Evolutionary conservation across 2,113 vertebrate species (phyloP), one percentile per base, ranked within the genome.

Genomic region (Girardinichthys multiradiatus): DNA sequence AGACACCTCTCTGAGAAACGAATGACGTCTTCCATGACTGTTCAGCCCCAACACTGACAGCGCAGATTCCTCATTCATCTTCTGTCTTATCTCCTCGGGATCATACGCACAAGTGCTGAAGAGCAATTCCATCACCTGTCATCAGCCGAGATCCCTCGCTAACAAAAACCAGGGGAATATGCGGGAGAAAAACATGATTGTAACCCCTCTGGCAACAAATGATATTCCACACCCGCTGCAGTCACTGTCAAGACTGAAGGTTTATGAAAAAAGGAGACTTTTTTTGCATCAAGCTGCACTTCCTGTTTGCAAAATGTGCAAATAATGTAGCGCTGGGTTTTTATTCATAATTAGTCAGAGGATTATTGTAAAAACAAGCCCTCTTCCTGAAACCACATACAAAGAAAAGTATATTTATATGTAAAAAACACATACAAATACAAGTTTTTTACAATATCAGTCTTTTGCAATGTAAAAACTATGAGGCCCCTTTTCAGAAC

Each of bases 101-200:
- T 87, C 84, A 84, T 83, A 78, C 26, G 68, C 83, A 78, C 79
- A 75, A 78, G 84, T 85, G 67, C 63, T 79, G 73, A 91, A 87
- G 86, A 90, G 84, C 88, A 89, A 90, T 93, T 93, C 87, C 86
- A 85, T 88, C 90, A 88, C 86, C 92, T 85, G 91, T 90, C 87
- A 90, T 68, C 84, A 72, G 86, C 51, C 19, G 30, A 83, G 85
- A 77, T 65, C 80, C 76, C 82, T 83, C 39, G 76, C 84, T 59
- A 84, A 86, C 81, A 86, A 86, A 90, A 86, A 88, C 86, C 89
- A 80, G 86, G 42, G 84, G 87, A 90, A 81, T 83, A 85, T 64
- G 64, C 73, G 76, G 86, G 87, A 88, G 77, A 76, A 90, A 87
- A 91, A 92, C 91, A 90, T 93, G 90, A 93, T 89, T 83, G 79